Conservation (phyloP, 2,888 invertebrate genomes). For the Bombylius discolor region DNA sequence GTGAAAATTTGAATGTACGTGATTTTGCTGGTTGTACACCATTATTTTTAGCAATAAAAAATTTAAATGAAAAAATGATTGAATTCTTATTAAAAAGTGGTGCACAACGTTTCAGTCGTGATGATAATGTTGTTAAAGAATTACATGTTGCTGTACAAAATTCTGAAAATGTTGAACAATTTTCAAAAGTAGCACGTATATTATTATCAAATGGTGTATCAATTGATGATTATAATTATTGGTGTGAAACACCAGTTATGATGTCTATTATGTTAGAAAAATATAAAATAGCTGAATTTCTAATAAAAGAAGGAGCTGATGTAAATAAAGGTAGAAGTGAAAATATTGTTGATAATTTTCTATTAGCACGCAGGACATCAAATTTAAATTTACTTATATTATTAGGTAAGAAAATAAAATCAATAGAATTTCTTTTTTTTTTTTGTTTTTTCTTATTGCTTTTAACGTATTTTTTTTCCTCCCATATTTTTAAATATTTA, state of each 20-base stretch:
- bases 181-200: conserved; percentile 24
- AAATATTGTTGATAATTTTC: conserved; percentile 25
- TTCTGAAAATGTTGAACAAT: conserved; percentile 19
- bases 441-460: too few relatives aligned
- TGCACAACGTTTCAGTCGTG: conserved; percentile 48
- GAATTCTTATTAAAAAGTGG: conserved; percentile 46
- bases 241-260: conserved; percentile 56
- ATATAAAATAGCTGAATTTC: conserved; percentile 27
- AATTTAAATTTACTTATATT: conserved; percentile 24
- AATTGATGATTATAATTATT: conserved; percentile 49
- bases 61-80: conserved; percentile 45
- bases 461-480: too few relatives aligned
- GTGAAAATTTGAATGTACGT: conserved; percentile 26
- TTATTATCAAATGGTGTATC: conserved; percentile 41
- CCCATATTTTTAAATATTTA: neutral
- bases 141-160: conserved; percentile 28
- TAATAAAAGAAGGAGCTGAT: conserved; percentile 31
- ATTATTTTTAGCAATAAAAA: conserved; percentile 56
- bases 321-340: conserved; percentile 24
- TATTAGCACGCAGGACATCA: conserved; percentile 17
- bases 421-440: too few relatives aligned
- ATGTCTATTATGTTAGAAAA: conserved; percentile 39
- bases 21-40: conserved; percentile 48
- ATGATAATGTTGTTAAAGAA: conserved; percentile 32
- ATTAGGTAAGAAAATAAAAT: conserved; percentile 21